Conservation (phyloP, 2,888 invertebrate species). For the Drosophila vallismaia region DNA sequence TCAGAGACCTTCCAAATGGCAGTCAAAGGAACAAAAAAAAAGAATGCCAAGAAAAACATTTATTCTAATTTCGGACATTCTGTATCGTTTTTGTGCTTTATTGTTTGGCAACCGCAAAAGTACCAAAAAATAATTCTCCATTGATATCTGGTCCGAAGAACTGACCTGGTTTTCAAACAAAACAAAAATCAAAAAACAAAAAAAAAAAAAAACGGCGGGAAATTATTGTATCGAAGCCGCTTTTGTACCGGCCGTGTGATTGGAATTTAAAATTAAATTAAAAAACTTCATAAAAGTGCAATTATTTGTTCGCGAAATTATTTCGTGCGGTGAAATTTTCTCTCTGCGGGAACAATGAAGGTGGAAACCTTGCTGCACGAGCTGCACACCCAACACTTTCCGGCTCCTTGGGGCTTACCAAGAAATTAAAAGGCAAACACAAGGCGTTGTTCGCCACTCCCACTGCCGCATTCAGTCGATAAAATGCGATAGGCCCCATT, state of each 20-base stretch:
- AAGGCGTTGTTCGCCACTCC: constrained; percentile 69
- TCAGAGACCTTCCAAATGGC: constrained; percentile 63
- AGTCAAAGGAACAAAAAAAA: constrained; percentile 22
- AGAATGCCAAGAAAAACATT: constrained; percentile 51
- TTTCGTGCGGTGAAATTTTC: constrained; percentile 65
- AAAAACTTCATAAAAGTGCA: constrained; percentile 28
- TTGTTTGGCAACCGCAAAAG: constrained; percentile 49
- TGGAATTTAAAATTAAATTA: constrained; percentile 15
- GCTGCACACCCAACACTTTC: constrained; percentile 25
- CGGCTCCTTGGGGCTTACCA: constrained; percentile 35
- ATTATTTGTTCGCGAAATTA: constrained; percentile 4
- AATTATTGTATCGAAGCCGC: constrained; percentile 31
- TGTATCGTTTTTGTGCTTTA: constrained; percentile 23
- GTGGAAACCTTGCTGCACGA: constrained; percentile 11
- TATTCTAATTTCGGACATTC: constrained; percentile 73
- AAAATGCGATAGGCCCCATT: constrained; percentile 48
- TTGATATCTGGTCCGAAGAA: constrained; percentile 23
- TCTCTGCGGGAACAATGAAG: constrained; percentile 31
- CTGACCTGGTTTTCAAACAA: constrained; percentile 36
- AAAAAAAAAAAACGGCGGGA: constrained; percentile 14
- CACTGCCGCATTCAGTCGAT: constrained; percentile 63
- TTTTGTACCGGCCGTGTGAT: constrained; percentile 13
- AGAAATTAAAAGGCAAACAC: constrained; percentile 68
- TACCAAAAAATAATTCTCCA: constrained; percentile 36
- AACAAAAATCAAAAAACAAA: neutral